Evolutionary conservation across 2,113 vertebrate species (phyloP).

Genomic region (Urocynchramus pylzowi): DNA sequence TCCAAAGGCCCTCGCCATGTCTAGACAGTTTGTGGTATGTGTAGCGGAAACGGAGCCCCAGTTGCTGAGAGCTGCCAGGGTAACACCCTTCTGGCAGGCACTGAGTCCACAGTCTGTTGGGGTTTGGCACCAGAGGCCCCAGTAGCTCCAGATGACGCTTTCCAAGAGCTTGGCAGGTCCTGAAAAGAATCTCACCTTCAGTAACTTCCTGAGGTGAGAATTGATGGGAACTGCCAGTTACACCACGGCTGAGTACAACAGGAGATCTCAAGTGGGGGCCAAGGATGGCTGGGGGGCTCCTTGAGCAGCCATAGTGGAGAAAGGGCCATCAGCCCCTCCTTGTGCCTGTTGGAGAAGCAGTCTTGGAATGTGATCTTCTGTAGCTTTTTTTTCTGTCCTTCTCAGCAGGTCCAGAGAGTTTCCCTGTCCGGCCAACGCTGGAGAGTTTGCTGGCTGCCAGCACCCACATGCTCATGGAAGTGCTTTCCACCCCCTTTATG

Average conservation of each 20-base stretch:
- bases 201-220: constrained; percentile 39
- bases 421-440: constrained; percentile 75
- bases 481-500: constrained; percentile 79
- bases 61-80: constrained; percentile 25
- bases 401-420: constrained; percentile 58
- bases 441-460: constrained; percentile 89
- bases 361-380: neutral
- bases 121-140: constrained; percentile 37
- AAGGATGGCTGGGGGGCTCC: neutral
- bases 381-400: neutral
- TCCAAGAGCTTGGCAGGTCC: constrained; percentile 52
- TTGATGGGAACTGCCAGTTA: neutral
- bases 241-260: neutral
- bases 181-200: constrained; percentile 54
- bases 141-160: constrained; percentile 39
- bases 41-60: constrained; percentile 19
- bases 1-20: constrained; percentile 40
- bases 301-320: neutral
- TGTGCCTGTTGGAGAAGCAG: neutral
- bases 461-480: constrained; percentile 90
- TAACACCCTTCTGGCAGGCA: constrained; percentile 59
- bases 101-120: neutral
- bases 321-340: neutral
- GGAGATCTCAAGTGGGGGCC: neutral
- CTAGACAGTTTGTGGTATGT: constrained; percentile 34